Percentiles rank a stretch among this genome's conserved stretches.
phyloP scores from a whole-genome alignment of 2,113 vertebrate species.

The Stegostoma tigrinum region DNA sequence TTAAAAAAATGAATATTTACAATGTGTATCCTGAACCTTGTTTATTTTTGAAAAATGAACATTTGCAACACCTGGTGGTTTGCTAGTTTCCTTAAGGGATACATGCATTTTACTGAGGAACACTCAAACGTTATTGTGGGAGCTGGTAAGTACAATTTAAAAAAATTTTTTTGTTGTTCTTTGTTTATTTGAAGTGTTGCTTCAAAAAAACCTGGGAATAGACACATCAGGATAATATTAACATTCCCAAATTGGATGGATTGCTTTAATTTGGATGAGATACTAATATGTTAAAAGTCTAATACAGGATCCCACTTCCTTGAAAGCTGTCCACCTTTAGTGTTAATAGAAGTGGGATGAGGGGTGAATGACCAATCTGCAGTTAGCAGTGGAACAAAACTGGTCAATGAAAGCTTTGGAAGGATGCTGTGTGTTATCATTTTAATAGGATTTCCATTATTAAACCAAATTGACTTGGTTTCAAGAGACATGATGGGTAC shows the following conservation, averaged over 20 bases:
- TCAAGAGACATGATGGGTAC: background rate
- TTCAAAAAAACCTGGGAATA: background rate
- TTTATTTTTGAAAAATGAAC: background rate
- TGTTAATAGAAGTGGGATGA: background rate
- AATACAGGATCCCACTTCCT: background rate
- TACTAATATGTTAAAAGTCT: background rate
- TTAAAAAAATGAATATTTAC: background rate
- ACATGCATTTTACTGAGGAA: background rate
- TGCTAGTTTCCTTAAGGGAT: background rate
- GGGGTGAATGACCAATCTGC: background rate
- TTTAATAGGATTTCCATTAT: background rate
- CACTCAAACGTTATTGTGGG: background rate
- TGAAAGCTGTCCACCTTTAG: background rate
- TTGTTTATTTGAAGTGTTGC: background rate
- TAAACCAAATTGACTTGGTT: background rate
- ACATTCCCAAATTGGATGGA: background rate
- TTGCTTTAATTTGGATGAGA: background rate
- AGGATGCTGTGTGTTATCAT: background rate
- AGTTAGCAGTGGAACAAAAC: background rate
- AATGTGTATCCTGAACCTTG: no score
- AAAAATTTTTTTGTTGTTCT: background rate
- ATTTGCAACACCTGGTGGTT: background rate
- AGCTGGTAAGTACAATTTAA: slow-evolving; percentile 9
- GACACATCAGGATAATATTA: background rate
- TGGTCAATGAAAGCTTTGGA: background rate